Conservation (phyloP, 2,888 invertebrate genomes). For the Toxonevra muliebris region DNA sequence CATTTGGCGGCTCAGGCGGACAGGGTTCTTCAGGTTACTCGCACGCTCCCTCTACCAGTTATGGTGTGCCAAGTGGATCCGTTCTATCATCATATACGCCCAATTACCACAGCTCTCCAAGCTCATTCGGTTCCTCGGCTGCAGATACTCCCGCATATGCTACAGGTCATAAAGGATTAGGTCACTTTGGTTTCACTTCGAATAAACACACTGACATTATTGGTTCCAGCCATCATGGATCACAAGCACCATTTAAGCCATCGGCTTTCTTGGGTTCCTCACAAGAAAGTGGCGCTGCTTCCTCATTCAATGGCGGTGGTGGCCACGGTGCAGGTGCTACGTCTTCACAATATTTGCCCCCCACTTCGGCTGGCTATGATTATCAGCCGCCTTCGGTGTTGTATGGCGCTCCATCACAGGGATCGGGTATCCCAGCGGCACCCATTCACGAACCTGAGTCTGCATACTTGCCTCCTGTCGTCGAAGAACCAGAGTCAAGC, state of each 20-base stretch:
- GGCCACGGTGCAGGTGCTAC: conserved; percentile 43
- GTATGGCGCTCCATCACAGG: conserved; percentile 45
- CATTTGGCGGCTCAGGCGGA: conserved; percentile 15
- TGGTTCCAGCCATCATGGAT: conserved; percentile 25
- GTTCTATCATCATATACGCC: conserved; percentile 36
- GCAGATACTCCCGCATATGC: conserved; percentile 54
- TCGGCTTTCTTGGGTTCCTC: conserved; percentile 60
- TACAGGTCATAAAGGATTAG: conserved; percentile 60
- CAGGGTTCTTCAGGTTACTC: conserved; percentile 31
- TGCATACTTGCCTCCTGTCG: conserved; percentile 46
- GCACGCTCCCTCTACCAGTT: conserved; percentile 24
- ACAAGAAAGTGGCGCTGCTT: conserved; percentile 47
- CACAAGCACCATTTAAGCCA: conserved; percentile 58
- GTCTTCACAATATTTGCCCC: conserved; percentile 44
- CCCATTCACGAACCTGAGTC: conserved; percentile 50
- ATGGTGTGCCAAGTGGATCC: conserved; percentile 33
- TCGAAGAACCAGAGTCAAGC: conserved; percentile 3
- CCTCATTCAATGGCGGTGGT: not conserved
- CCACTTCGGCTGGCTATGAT: conserved; percentile 48
- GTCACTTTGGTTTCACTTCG: conserved; percentile 56
- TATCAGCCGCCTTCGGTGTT: conserved; percentile 40
- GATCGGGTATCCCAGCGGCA: conserved; percentile 42
- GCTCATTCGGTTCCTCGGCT: not conserved
- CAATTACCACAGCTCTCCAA: conserved; percentile 33
- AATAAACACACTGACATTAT: conserved; percentile 55